Base-by-base conservation (phyloP, 2,113 vertebrate species). In the Prunella fulvescens region DNA sequence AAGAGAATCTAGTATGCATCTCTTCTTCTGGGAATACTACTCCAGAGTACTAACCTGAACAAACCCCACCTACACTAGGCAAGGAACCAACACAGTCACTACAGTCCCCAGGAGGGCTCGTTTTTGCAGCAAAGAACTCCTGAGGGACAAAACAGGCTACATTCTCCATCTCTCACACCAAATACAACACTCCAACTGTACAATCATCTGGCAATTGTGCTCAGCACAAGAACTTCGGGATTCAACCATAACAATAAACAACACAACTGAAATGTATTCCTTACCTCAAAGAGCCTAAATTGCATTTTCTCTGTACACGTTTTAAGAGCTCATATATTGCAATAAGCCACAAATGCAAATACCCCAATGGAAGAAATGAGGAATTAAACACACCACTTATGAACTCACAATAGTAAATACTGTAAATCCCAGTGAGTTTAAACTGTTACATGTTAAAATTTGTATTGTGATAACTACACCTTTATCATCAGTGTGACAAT, bases 81-180 rank as follows among this genome's bases (percentile, higher is more conserved):
- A 24, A 62, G 10, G 5, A 87, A 14, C 15, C 51, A 45, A 54
- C 39, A 48, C 4, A 53, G 62, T 3, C 2, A 1, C 33, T 50
- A 8, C 16, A 51, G 20, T 6, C 14, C 19, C 44, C 28, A n/a
- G 3, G 15, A 67, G 0, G 10, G 15, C 35, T 0, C 0, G 3
- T 14, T 84, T 40, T n/a, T 20, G 6, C 18, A 1, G 2, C 35
- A 12, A 82, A 54, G 7, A 56, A 11, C 4, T 51, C 24, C 2
- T 8, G 20, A 76, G 29, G 6, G 9, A 69, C 28, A 42, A 31
- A 20, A 25, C 14, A 40, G 7, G 31, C 25, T 24, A 47, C 12
- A 37, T 44, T 14, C 29, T 53, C 44, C 13, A 33, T 12, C 42
- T 54, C 44, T 64, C 33, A 35, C 44, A 76, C 3, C 8, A 51